Percentiles rank a stretch among this genome's conserved stretches.
phyloP scores from a whole-genome alignment of 64 coral and sea anemone genomes.

The Pocillopora damicornis region DNA sequence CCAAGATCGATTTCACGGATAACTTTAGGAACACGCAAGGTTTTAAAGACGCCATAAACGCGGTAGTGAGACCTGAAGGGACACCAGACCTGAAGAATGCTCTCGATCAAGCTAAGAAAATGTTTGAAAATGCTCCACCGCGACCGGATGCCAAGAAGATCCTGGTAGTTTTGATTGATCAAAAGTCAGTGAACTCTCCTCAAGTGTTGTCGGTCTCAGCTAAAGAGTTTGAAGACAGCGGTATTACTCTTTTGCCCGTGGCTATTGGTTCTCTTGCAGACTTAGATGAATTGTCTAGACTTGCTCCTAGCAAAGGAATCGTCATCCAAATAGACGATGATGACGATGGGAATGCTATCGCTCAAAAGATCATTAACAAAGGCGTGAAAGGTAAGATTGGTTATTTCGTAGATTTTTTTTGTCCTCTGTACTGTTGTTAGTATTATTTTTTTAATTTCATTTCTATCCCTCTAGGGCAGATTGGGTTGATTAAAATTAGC shows the following conservation, averaged over 20 bases:
- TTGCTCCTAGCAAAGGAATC: slow-evolving; percentile 17
- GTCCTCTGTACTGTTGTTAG: not conserved
- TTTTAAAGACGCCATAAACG: not conserved
- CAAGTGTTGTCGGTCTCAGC: slow-evolving; percentile 2
- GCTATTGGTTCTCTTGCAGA: slow-evolving; percentile 15
- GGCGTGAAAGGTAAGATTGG: slow-evolving; percentile 8
- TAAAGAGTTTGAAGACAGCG: not conserved
- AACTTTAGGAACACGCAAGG: slow-evolving; percentile 2
- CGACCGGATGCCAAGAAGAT: not conserved
- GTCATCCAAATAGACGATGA: slow-evolving; percentile 5
- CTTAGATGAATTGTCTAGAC: not conserved
- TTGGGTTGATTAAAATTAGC: no score
- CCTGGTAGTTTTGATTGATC: slow-evolving; percentile 22
- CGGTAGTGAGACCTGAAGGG: not conserved
- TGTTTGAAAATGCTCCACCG: not conserved
- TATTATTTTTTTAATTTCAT: not conserved
- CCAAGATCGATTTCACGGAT: slow-evolving; percentile 8
- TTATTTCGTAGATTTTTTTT: not conserved
- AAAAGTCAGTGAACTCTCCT: slow-evolving; percentile 17
- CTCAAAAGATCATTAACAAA: slow-evolving; percentile 13
- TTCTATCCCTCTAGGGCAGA: no score
- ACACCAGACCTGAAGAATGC: slow-evolving; percentile 23
- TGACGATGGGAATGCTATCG: not conserved
- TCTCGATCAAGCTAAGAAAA: not conserved
- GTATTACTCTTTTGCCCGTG: slow-evolving; percentile 4